Evolutionary conservation across 2,113 vertebrate genomes (phyloP), one percentile per base, ranked within the genome.

Genomic region (Engystomops pustulosus): DNA sequence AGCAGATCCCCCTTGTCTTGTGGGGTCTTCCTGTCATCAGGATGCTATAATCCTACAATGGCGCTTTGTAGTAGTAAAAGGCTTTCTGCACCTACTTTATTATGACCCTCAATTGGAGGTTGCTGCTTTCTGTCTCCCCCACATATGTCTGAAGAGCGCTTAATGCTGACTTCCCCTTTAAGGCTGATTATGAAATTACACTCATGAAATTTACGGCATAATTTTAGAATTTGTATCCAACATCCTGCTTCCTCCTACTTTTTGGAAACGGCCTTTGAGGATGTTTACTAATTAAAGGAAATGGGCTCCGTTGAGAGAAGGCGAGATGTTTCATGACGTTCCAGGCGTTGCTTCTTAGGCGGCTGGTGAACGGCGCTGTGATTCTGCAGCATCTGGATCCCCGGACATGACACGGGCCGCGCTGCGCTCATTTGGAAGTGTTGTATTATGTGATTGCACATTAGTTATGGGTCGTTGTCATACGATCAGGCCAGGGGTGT

Each of bases 201-300:
- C 58, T 27, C 25, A 41, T 41, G 44, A 44, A 70, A 44, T 12
- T 4, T 41, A 3, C 44, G 36, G 36, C n/a, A 15, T 45, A 71
- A 71, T 25, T 71, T 45, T 47, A 74, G 44, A 5, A 18, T 23
- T 34, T 74, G 41, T 25, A 9, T 23, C 41, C 38, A 1, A 11
- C 69, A 45, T 72, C 44, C 41, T 25, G 44, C 41, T 30, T 74
- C 70, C 41, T 47, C 41, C 23, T 49, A 11, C 70, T 17, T 44
- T 25, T 7, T 45, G 44, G 44, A 45, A 7, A 12, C 44, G 44
- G 44, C 9, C 6, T 74, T 3, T 8, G 25, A 47, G 70, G 70
- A 74, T 74, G 70, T 74, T 74, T 47, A 74, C 25, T 30, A 30
- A 74, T 74, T 14, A 74, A 25, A 47, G 70, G 70, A 49, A 49